Percentiles rank a stretch among this genome's conserved stretches.
Conservation (phyloP, 2,113 vertebrate genomes). For the Blennius ocellaris region DNA sequence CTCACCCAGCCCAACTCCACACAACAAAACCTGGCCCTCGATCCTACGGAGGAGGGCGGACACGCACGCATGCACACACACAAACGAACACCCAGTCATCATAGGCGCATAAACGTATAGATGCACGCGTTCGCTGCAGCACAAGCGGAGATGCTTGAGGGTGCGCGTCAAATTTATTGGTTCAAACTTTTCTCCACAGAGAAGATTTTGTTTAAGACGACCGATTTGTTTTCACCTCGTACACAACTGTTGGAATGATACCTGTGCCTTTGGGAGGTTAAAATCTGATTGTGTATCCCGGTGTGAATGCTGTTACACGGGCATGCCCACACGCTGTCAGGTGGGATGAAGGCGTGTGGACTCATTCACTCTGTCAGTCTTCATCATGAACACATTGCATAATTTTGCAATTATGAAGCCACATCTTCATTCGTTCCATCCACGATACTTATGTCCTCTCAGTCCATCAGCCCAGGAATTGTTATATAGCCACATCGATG, state of each 20-base stretch:
- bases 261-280: conserved; percentile 53
- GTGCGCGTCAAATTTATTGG: neutral
- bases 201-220: conserved; percentile 6
- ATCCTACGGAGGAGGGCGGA: conserved; percentile 71
- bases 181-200: conserved; percentile 1
- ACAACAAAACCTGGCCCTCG: conserved; percentile 79
- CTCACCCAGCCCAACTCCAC: conserved; percentile 81
- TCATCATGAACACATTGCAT: conserved; percentile 59
- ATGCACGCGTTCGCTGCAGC: conserved; percentile 7
- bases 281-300: conserved; percentile 43
- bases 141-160: neutral
- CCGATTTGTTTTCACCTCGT: conserved; percentile 5
- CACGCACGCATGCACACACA: conserved; percentile 45
- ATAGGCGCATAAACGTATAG: conserved; percentile 43
- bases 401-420: conserved; percentile 40
- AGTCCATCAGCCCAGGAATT: neutral
- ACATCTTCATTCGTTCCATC: conserved; percentile 34
- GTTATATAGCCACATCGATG: conserved; percentile 33
- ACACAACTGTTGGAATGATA: conserved; percentile 40
- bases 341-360: conserved; percentile 71
- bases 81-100: conserved; percentile 14
- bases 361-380: conserved; percentile 61
- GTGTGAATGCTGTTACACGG: conserved; percentile 49
- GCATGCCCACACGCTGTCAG: conserved; percentile 65
- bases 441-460: conserved; percentile 8